Conservation (phyloP, 2,113 vertebrate genomes). For the Marmota flaviventris region DNA sequence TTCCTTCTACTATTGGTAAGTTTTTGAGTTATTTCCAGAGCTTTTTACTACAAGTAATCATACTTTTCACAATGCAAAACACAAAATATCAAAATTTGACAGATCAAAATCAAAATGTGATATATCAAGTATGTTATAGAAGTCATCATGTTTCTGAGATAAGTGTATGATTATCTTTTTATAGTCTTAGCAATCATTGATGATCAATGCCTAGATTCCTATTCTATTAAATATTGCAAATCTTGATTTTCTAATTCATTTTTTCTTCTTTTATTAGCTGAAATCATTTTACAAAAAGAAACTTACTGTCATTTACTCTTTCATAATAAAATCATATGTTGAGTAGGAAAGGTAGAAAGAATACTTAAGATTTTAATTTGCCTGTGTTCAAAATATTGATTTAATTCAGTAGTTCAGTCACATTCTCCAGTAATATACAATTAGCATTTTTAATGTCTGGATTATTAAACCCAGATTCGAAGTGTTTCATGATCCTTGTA, state of each 20-base stretch:
- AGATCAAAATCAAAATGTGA: neutral
- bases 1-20: neutral
- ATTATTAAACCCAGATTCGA: neutral
- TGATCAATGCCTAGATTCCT: neutral
- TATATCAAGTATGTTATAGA: no score
- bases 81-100: neutral
- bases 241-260: neutral
- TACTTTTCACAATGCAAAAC: neutral
- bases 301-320: neutral
- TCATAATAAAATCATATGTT: neutral
- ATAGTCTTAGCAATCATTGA: neutral
- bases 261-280: neutral
- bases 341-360: neutral
- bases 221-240: neutral
- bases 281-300: neutral
- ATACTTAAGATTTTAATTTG: neutral
- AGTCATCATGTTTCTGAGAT: no score
- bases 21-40: neutral
- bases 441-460: neutral
- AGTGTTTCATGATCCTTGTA: neutral
- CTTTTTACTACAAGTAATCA: neutral
- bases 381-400: no score
- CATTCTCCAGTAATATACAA: neutral
- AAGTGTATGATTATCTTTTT: neutral
- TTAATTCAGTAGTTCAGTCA: neutral